phyloP scores from a whole-genome alignment of 1,140 invertebrate genomes.

The Orchesella cincta region DNA sequence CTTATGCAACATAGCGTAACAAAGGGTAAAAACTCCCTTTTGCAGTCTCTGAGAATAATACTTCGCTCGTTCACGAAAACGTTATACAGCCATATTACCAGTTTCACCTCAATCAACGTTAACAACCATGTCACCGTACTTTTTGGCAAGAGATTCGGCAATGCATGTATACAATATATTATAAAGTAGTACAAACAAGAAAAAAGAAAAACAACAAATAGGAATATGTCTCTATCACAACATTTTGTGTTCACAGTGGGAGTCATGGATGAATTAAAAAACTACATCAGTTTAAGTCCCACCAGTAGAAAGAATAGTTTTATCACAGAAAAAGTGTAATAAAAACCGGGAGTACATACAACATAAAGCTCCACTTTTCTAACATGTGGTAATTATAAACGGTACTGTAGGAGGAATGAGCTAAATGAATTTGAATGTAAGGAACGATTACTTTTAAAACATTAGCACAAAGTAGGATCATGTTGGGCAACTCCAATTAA shows the following conservation, averaged over 20 bases:
- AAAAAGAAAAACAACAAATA: neutral
- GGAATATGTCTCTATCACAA: neutral
- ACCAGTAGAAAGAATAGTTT: no score
- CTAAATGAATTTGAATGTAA: no score
- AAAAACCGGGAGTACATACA: no score
- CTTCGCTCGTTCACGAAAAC: neutral
- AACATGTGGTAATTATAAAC: no score
- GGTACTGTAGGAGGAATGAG: no score
- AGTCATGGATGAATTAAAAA: neutral
- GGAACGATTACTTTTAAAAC: no score
- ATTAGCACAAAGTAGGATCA: no score
- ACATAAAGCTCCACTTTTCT: no score
- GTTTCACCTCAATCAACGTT: slow-evolving; percentile 17
- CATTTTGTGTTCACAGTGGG: neutral
- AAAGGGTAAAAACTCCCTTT: no score
- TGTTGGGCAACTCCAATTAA: no score
- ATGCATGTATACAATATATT: neutral
- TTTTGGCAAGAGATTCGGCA: neutral
- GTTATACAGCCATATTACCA: neutral
- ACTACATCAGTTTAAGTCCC: neutral
- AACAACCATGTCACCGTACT: slow-evolving; percentile 13
- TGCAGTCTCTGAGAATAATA: neutral
- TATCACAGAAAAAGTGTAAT: no score
- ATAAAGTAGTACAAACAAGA: neutral
- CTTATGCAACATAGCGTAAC: no score